Base-by-base conservation (phyloP, 1,140 invertebrate species). In the Drosophila cardini region DNA sequence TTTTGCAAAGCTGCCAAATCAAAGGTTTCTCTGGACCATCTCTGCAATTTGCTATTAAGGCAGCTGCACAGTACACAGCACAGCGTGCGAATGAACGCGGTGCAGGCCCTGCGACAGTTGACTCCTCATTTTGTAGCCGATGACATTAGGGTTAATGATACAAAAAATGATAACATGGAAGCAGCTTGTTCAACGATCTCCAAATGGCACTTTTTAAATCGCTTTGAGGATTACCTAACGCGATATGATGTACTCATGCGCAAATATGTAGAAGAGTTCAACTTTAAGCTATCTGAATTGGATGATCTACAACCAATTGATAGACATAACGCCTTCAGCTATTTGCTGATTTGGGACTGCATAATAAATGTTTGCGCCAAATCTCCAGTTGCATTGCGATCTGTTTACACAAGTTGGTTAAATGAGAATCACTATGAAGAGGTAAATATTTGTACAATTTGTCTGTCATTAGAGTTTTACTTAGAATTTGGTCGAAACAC, bases 341-440 rank as follows among this genome's bases (percentile, higher is more conserved):
- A 97, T 92, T 92, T 97, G 34, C 90, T 97, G 0, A 87, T 95
- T 3, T 98, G 97, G 97, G 94, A 94, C 78, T 93, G 95, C 45
- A 85, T 97, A 9, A 86, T 97, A n/a, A 92, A 94, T 30, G 94
- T 96, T 52, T 96, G 96, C 83, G 93, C 94, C 57, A 92, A 94
- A 68, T 94, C 96, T 11, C 93, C 94, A 64, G 93, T 94, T 18
- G 94, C 96, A 92, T 92, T 97, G 72, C 93, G 95, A 13, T 95
- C 94, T 78, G 93, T 95, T 48, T 96, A 96, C 85, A 94, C 95
- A n/a, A 94, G 94, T 78, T 94, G 94, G 92, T 90, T 96, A 16
- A 94, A 90, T 93, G 94, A 95, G 92, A 92, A 91, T 80, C 78
- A 69, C 56, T 83, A 89, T 42, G 85, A 92, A 55, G 78, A 91